Base-by-base conservation (phyloP, 1,140 invertebrate genomes). In the Theocolax elegans region DNA sequence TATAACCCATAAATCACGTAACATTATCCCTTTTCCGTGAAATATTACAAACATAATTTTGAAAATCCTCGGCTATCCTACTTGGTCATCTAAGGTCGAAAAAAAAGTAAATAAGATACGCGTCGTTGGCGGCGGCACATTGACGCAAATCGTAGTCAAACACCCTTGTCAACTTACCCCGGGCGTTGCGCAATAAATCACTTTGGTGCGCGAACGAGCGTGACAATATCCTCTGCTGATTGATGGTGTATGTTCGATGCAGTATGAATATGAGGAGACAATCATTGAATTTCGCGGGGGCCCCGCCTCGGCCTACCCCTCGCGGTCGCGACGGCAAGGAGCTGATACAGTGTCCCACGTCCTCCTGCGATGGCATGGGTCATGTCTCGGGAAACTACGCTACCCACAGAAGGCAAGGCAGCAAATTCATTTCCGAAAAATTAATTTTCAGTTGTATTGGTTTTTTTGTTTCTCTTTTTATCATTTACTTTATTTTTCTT, bases 371-470 rank as follows among this genome's bases (percentile, higher is more conserved):
- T 87, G 92, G 92, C 83, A 89, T 90, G 87, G 91, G 91, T 77
- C 91, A 92, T 86, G 84, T 91, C 79, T 91, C 89, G 79, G 91
- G 89, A 81, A 93, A 92, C 88, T 92, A 91, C 86, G 88, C 90
- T 84, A 91, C 91, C 79, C 92, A 91, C 83, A 87, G 90, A 84
- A 91, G 88, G 88, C 89, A 86, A 87, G 86, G 84, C 83, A 79
- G 80, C 77, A 23, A 25, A 81, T 82, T 80, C 75, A 80, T 72
- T 79, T 77, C 73, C 72, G 56, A 74, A 19, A 27, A 19, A 59
- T 69, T 56, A 54, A 66, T 67, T 71, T 19, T 70, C 17, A 64
- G 31, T 49, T 59, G 2, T 59, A 19, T 60, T 51, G 9, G 23
- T 19, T 31, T 56, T n/a, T 54, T 17, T 12, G 35, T 38, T 19